These are phyloP conservation scores for Menidia beryllina DNA, from an alignment of 2,113 vertebrate species.

Conservation along the genomic window DNA sequence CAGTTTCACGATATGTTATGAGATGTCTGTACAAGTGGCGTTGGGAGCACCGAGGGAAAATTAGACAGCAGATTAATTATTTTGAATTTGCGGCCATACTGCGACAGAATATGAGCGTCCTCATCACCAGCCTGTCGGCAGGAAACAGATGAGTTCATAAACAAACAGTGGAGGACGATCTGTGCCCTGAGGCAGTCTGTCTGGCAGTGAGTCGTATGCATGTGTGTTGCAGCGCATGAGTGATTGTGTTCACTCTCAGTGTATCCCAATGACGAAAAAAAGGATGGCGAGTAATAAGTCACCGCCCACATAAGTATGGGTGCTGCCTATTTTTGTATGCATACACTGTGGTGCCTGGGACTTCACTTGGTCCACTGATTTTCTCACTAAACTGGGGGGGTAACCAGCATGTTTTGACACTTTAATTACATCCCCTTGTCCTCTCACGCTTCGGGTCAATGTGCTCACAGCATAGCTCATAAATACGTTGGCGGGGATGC, in stretches of 20 bases:
- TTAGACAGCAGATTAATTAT: slow-evolving; percentile 71
- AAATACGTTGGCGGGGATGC: slow-evolving; percentile 15
- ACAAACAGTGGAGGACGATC: slow-evolving; percentile 54
- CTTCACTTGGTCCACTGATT: slow-evolving; percentile 10
- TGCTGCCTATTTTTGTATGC: slow-evolving; percentile 6
- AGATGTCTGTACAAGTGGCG: slow-evolving; percentile 46
- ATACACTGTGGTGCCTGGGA: neutral
- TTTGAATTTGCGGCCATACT: slow-evolving; percentile 34
- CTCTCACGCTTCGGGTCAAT: slow-evolving; percentile 24
- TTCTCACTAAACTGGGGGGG: slow-evolving; percentile 25
- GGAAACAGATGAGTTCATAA: slow-evolving; percentile 75
- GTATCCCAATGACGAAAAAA: slow-evolving; percentile 19
- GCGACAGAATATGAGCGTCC: slow-evolving; percentile 59
- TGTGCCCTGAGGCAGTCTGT: slow-evolving; percentile 52
- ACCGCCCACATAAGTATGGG: neutral
- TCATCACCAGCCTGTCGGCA: slow-evolving; percentile 56
- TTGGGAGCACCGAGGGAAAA: slow-evolving; percentile 50
- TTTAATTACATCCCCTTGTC: slow-evolving; percentile 51
- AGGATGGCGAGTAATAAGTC: slow-evolving; percentile 41
- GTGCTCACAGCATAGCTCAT: slow-evolving; percentile 24
- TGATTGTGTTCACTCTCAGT: neutral
- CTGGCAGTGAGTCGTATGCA: slow-evolving; percentile 20
- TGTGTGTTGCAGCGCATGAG: neutral
- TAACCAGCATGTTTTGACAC: slow-evolving; percentile 44
- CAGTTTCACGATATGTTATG: slow-evolving; percentile 40